Conservation (phyloP, 1,140 invertebrate genomes). For the Ostrea denselamellosa region DNA sequence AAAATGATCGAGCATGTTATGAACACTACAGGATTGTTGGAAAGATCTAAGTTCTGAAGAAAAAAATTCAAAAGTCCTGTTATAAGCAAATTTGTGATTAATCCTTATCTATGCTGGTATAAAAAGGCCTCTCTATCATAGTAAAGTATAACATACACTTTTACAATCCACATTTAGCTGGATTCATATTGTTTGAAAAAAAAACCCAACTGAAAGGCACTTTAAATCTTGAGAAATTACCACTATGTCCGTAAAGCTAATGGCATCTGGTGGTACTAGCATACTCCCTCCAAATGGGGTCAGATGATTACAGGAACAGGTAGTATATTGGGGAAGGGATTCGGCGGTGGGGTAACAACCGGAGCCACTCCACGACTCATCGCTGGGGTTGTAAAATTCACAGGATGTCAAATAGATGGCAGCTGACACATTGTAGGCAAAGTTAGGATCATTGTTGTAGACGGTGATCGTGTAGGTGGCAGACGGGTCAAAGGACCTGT, state of each 20-base stretch:
- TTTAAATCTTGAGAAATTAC: constrained; percentile 59
- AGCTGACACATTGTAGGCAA: constrained; percentile 61
- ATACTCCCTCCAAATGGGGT: constrained; percentile 74
- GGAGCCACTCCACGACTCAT: constrained; percentile 58
- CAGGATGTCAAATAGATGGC: constrained; percentile 66
- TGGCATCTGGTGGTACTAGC: constrained; percentile 66
- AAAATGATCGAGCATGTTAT: constrained; percentile 78
- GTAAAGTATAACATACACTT: neutral
- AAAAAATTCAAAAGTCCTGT: constrained; percentile 17
- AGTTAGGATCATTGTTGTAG: constrained; percentile 56
- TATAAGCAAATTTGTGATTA: too few relatives aligned
- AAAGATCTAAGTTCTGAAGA: constrained; percentile 68
- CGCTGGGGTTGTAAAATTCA: constrained; percentile 64
- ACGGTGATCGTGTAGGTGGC: constrained; percentile 57
- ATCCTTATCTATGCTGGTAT: too few relatives aligned
- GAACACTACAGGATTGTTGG: constrained; percentile 71
- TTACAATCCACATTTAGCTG: neutral
- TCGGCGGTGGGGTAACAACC: constrained; percentile 66
- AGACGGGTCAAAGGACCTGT: constrained; percentile 57
- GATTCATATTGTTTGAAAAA: neutral
- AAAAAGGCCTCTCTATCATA: too few relatives aligned
- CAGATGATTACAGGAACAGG: constrained; percentile 72
- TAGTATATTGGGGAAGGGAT: constrained; percentile 60
- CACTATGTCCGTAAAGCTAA: constrained; percentile 69
- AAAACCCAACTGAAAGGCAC: neutral